Conservation (phyloP, 2,888 invertebrate species). For the Oligia latruncula region DNA sequence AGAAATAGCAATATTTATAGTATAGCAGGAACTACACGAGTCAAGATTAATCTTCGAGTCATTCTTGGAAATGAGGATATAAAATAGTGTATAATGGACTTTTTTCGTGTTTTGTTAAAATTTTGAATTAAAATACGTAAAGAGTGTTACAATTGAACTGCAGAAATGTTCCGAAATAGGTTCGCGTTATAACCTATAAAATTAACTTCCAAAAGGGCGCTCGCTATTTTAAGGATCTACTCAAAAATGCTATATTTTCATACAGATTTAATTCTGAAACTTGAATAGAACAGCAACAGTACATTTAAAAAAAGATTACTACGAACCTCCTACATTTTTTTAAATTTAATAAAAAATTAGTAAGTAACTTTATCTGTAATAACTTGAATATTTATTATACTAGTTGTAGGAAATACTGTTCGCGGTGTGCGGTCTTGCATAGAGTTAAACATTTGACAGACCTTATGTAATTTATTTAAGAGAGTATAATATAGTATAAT, state of each 20-base stretch:
- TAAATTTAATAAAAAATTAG: background rate
- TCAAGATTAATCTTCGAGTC: slow-evolving; percentile 1
- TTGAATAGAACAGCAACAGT: background rate
- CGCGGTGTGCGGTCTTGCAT: background rate
- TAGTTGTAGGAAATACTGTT: slow-evolving; percentile 23
- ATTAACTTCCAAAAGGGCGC: background rate
- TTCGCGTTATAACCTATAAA: background rate
- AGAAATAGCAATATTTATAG: background rate
- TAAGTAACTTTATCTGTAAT: background rate
- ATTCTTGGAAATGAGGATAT: slow-evolving; percentile 12
- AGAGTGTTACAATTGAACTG: background rate
- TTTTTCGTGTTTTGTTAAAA: background rate
- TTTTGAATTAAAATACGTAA: background rate
- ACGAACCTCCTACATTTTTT: background rate
- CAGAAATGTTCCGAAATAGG: background rate
- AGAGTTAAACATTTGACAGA: background rate
- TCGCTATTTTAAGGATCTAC: background rate
- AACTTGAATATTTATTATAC: slow-evolving; percentile 34
- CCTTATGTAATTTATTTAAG: slow-evolving; percentile 5
- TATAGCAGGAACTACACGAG: slow-evolving; percentile 3
- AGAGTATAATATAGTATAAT: slow-evolving; percentile 6
- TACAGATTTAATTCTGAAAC: background rate
- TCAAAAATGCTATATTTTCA: background rate
- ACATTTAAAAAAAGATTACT: background rate
- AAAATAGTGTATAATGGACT: background rate